Evolutionary conservation across 2,888 invertebrate species (phyloP).

Genomic region (Keiferia lycopersicella): DNA sequence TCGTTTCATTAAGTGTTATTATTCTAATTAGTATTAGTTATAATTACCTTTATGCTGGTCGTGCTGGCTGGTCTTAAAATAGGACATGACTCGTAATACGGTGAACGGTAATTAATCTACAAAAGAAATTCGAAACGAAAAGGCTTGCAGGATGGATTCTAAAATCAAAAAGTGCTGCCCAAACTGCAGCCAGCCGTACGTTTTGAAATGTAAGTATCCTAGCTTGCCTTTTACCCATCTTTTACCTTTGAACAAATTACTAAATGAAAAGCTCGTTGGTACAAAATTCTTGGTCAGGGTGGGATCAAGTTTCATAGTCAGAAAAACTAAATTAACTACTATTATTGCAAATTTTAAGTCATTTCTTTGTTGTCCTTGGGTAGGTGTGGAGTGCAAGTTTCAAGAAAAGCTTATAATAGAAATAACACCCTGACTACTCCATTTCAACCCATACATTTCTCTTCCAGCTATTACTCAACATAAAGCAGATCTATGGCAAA

Average conservation of each 20-base stretch:
- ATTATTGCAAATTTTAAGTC: no score
- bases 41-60: no score
- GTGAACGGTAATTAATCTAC: no score
- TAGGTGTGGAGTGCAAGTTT: not conserved
- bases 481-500: conserved; percentile 24
- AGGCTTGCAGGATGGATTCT: conserved; percentile 49
- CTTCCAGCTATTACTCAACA: conserved; percentile 36
- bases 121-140: no score
- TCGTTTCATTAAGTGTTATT: no score
- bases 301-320: no score
- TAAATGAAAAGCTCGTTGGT: not conserved
- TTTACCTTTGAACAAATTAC: not conserved
- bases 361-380: not conserved
- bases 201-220: conserved; percentile 61
- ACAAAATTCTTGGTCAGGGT: not conserved
- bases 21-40: no score
- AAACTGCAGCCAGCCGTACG: conserved; percentile 66
- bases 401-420: not conserved
- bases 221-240: not conserved
- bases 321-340: no score
- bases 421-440: not conserved
- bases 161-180: conserved; percentile 63
- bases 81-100: no score
- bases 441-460: not conserved
- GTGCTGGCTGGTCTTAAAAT: no score